Base-by-base conservation (phyloP, 2,113 vertebrate genomes). In the Solea senegalensis region DNA sequence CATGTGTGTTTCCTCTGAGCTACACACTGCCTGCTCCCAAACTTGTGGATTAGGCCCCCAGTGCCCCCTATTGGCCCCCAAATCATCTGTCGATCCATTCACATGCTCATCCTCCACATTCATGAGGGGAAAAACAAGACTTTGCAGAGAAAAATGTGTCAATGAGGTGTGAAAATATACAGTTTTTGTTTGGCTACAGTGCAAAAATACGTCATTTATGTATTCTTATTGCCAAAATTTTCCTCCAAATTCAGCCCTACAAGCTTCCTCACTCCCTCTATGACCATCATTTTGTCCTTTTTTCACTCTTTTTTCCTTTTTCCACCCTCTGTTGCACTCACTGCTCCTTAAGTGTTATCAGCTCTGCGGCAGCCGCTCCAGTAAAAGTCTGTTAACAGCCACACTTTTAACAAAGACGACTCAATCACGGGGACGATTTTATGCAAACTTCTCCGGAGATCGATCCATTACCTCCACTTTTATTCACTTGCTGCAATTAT, bases 41-140 rank as follows among this genome's bases (percentile, higher is more conserved):
- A 85, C 74, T 69, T 77, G 69, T 87, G 90, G 86, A 90, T 90
- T 88, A 90, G 90, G 83, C 81, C 86, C 89, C 87, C 87, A 90
- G 90, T 90, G 92, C 92, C 93, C 92, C 91, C 93, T 94, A 78
- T 92, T 92, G 93, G 92, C 77, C 83, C 90, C 88, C 86, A 85
- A 76, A 89, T 84, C 86, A 88, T 89, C 84, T 90, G 81, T 87
- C 85, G 80, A 84, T 85, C 81, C 80, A 86, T 82, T 75, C 67
- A 39, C 34, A 65, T 21, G 66, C 82, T 83, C 53, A 72, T 78
- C 63, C 68, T 79, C 41, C n/a, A 58, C 59, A 78, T 78, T 73
- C 49, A 71, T 7, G 15, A 50, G 16, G 59, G 21, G 21, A 70
- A 53, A 71, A 72, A 64, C 53, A 70, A 59, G 21, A 16, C 9